phyloP scores from a whole-genome alignment of 2,113 vertebrate species.

The Thunnus maccoyii region DNA sequence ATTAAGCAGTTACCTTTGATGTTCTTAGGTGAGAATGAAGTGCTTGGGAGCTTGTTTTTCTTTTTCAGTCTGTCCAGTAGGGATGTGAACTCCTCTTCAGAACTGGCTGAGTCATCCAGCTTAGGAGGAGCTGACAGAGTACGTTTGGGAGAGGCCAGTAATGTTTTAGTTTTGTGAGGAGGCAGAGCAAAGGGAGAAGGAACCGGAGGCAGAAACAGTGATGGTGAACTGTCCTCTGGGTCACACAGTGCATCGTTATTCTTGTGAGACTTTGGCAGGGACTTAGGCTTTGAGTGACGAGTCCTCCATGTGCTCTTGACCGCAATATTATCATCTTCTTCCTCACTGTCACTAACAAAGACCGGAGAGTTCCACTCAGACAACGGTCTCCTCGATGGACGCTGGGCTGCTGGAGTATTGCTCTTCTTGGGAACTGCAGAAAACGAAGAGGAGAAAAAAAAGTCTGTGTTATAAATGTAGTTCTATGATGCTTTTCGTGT shows the following conservation, averaged over 20 bases:
- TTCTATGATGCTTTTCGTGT: background rate
- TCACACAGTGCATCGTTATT: background rate
- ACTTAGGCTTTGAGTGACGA: conserved; percentile 59
- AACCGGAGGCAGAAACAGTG: conserved; percentile 1
- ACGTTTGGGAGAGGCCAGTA: conserved; percentile 40
- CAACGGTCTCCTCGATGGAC: conserved; percentile 53
- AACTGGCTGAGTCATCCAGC: conserved; percentile 78
- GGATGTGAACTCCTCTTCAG: conserved; percentile 87
- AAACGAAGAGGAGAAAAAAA: background rate
- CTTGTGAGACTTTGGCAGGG: conserved; percentile 3
- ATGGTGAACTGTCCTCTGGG: background rate
- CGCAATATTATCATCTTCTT: conserved; percentile 80
- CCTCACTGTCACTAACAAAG: conserved; percentile 84
- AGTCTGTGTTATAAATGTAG: background rate
- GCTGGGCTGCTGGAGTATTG: conserved; percentile 53
- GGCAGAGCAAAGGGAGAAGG: conserved; percentile 19
- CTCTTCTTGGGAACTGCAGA: conserved; percentile 63
- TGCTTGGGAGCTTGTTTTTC: conserved; percentile 62
- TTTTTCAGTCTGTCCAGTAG: conserved; percentile 87
- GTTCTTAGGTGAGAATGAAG: conserved; percentile 26
- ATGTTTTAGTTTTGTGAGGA: background rate
- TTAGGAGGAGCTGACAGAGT: conserved; percentile 55
- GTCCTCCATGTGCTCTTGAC: conserved; percentile 82
- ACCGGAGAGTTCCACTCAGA: conserved; percentile 75
- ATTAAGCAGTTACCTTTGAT: conserved; percentile 45